A percentile compares a stretch with the other conserved stretches of the same genome.
Conservation (phyloP, 2,888 invertebrate genomes). For the Achlya flavicornis region DNA sequence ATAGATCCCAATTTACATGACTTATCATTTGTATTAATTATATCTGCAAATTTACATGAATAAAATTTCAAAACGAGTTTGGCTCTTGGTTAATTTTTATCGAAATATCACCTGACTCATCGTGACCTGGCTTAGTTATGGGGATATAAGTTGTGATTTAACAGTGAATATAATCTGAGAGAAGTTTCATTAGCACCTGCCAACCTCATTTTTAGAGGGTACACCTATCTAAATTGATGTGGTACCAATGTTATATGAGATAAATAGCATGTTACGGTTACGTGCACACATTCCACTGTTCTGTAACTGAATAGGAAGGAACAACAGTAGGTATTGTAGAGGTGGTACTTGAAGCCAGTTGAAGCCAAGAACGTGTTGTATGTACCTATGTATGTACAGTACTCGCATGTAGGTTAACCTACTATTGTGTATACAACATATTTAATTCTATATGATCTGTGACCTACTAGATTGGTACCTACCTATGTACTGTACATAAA, state of each 20-base stretch:
- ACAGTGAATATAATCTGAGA: conserved; percentile 58
- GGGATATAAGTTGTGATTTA: conserved; percentile 32
- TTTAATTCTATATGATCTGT: too few species aligned
- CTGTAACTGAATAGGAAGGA: conserved; percentile 17
- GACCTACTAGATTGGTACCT: too few species aligned
- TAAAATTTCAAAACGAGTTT: conserved; percentile 83
- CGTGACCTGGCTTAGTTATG: conserved; percentile 13
- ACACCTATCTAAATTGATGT: conserved; percentile 41
- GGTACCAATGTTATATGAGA: conserved; percentile 42
- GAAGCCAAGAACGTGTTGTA: too few species aligned
- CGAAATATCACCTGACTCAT: not conserved
- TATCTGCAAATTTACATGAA: conserved; percentile 85
- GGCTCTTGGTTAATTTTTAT: conserved; percentile 59
- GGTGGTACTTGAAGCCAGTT: too few species aligned
- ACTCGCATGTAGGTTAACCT: too few species aligned
- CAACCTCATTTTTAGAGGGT: conserved; percentile 48
- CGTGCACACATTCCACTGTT: conserved; percentile 45
- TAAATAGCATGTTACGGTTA: conserved; percentile 58
- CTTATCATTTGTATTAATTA: conserved; percentile 83
- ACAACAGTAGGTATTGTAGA: not conserved
- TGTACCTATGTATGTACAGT: too few species aligned
- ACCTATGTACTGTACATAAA: too few species aligned
- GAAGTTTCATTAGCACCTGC: conserved; percentile 42
- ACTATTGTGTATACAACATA: too few species aligned
- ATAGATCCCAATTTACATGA: conserved; percentile 82